These are phyloP conservation scores for Carollia perspicillata DNA, from an alignment of 2,113 vertebrate species.

Conservation along the genomic window DNA sequence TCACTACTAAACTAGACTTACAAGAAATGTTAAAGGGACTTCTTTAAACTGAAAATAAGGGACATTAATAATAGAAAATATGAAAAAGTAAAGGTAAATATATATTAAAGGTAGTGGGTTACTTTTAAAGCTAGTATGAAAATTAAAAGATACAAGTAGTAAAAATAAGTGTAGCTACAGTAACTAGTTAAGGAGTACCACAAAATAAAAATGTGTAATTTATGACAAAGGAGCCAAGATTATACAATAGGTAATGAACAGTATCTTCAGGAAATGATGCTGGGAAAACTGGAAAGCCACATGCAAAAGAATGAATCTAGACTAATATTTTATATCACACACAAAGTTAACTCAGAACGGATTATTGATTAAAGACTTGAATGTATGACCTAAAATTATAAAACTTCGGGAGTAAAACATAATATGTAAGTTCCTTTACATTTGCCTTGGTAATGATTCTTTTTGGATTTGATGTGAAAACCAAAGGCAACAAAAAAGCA, in stretches of 20 bases:
- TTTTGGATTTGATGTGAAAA: too few species aligned
- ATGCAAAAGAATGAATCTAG: not conserved
- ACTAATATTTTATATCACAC: not conserved
- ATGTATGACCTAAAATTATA: not conserved
- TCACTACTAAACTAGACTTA: too few species aligned
- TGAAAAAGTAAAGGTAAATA: not conserved
- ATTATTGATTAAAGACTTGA: not conserved
- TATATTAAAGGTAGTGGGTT: not conserved
- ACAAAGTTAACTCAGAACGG: not conserved
- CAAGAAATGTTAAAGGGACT: not conserved
- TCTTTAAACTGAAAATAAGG: not conserved
- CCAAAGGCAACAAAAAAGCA: too few species aligned
- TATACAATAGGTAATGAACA: not conserved
- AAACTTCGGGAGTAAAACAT: too few species aligned
- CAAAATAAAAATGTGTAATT: not conserved
- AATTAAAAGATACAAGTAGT: not conserved
- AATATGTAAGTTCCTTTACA: too few species aligned
- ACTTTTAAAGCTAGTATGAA: not conserved
- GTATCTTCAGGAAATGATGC: not conserved
- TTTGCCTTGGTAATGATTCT: too few species aligned
- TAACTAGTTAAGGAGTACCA: not conserved
- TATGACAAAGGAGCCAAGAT: not conserved
- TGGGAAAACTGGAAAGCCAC: not conserved
- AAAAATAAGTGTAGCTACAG: not conserved
- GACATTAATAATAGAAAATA: not conserved